These are phyloP conservation scores for Mesembrinibis cayennensis DNA, from an alignment of 2,113 vertebrate species.

Conservation along the genomic window DNA sequence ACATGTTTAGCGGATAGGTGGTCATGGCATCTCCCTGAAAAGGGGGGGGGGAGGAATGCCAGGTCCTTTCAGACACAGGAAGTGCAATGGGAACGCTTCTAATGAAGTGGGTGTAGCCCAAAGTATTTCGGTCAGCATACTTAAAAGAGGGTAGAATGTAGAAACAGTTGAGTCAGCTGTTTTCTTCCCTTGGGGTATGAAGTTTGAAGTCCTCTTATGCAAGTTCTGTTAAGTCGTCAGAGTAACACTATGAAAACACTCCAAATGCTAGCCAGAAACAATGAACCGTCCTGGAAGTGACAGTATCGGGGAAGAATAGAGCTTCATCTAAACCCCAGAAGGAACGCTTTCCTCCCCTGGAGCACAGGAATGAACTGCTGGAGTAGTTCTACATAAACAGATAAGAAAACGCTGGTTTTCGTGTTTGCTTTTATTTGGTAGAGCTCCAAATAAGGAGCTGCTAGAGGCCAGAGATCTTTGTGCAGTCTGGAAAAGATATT, in stretches of 20 bases:
- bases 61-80: neutral
- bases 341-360: neutral
- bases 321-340: neutral
- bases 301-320: neutral
- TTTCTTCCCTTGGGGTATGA: constrained; percentile 29
- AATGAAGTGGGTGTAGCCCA: constrained; percentile 34
- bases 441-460: constrained; percentile 32
- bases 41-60: neutral
- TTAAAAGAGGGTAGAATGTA: neutral
- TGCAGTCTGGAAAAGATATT: constrained; percentile 35
- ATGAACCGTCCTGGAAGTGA: neutral
- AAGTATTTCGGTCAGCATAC: constrained; percentile 14
- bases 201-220: constrained; percentile 52
- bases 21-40: neutral
- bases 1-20: neutral
- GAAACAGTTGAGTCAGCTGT: constrained; percentile 32
- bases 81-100: constrained; percentile 36
- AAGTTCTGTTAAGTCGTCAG: neutral
- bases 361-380: neutral
- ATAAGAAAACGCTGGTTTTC: constrained; percentile 7
- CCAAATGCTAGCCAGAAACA: neutral
- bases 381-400: neutral
- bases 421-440: constrained; percentile 45
- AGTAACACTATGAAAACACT: neutral
- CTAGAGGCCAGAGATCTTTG: neutral